Evolutionary conservation across 2,888 invertebrate species (phyloP), one percentile per base, ranked within the genome.

Genomic region (Sussaba pulchella): DNA sequence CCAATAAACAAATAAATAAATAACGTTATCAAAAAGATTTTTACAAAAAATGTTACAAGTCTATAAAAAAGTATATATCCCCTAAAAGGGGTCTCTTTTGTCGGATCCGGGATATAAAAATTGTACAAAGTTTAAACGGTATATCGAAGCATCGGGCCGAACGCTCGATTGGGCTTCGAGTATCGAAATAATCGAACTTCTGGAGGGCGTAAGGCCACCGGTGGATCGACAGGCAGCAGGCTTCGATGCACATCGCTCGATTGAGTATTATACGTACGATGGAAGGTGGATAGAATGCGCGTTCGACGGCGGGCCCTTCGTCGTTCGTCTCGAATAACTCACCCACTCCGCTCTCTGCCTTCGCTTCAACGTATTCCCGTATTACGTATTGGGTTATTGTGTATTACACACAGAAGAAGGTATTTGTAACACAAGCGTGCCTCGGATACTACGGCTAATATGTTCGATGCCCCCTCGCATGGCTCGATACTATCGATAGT

Each of bases 241-340:
- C 69, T 57, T 70, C 69, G 69, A 57, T 70, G 39, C 26, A 45
- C 57, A 70, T 70, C 57, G 69, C 69, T 57, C 57, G 69, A 57
- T 70, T 43, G 69, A 43, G 57, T 36, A 50, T 67, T 52, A 69
- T 69, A 50, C 36, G 69, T 57, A 70, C 57, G 43, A 57, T 54
- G 54, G 54, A 54, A 8, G 31, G 26, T 6, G 54, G 54, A 36
- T 67, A 39, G 52, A 57, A 31, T 31, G 67, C 41, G 54, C 67
- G 67, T 52, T 41, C 52, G 14, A 52, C 67, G 39, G 67, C 67
- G 39, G 67, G 67, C 67, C 36, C 36, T 54, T 21, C 36, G 41
- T 24, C 39, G 41, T 10, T 50, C 67, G 41, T 52, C 52, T 54
- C 31, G 67, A 69, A 69, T 69, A 69, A 69, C 67, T 24, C 67